Conservation (phyloP, 2,113 vertebrate genomes). For the Psittacara wagleri region DNA sequence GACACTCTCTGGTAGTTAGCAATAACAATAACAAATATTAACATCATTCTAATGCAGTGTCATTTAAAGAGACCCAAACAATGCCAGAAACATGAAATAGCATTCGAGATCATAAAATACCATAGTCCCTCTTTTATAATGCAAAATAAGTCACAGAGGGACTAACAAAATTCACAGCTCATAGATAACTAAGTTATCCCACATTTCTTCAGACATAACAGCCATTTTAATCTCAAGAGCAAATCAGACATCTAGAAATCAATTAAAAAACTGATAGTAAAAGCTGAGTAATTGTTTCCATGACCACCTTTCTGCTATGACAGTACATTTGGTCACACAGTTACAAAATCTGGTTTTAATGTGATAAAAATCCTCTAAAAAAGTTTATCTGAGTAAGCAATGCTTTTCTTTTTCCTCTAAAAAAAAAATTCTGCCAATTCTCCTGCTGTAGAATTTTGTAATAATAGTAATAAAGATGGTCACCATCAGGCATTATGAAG, state of each 20-base stretch:
- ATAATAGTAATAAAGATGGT: not conserved
- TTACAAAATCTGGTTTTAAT: not conserved
- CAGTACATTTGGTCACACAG: not conserved
- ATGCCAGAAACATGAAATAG: not conserved
- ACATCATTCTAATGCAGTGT: not conserved
- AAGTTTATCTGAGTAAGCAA: not conserved
- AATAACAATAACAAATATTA: not conserved
- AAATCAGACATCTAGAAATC: not conserved
- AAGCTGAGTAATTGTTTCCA: not conserved
- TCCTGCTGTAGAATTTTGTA: not conserved
- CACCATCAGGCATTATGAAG: not conserved
- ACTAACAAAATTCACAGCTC: not conserved
- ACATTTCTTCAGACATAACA: not conserved
- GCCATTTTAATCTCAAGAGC: not conserved
- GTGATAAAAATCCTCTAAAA: not conserved
- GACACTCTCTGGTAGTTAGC: not conserved
- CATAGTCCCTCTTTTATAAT: not conserved
- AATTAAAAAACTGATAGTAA: not conserved
- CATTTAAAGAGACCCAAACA: conserved; percentile 9
- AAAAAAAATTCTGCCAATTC: not conserved
- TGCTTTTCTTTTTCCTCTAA: not conserved
- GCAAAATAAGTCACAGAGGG: not conserved
- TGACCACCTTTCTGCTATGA: not conserved
- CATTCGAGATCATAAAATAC: not conserved
- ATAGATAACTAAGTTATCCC: not conserved